Conservation (phyloP, 2,888 invertebrate genomes). For the Dryobota labecula region DNA sequence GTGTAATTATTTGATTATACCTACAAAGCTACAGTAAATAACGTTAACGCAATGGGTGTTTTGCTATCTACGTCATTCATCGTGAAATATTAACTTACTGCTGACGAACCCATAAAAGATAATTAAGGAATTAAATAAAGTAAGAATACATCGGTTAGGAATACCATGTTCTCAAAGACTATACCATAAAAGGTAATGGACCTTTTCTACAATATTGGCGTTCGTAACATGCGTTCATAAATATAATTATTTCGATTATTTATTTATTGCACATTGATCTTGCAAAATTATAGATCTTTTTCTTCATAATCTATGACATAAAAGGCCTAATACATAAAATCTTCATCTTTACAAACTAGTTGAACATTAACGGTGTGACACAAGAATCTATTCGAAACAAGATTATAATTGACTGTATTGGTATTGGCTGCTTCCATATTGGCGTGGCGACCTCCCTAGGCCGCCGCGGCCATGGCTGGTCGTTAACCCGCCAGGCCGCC, state of each 20-base stretch:
- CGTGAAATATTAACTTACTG: conserved; percentile 18
- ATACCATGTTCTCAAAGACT: not conserved
- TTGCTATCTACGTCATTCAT: conserved; percentile 29
- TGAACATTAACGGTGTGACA: conserved; percentile 30
- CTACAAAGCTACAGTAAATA: conserved; percentile 29
- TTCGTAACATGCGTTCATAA: not conserved
- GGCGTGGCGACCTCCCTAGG: conserved; percentile 77
- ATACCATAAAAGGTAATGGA: too few species aligned
- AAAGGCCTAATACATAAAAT: conserved; percentile 20
- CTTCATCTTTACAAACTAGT: conserved; percentile 16
- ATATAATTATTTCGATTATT: not conserved
- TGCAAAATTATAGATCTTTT: not conserved
- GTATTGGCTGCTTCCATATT: conserved; percentile 69
- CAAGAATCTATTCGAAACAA: conserved; percentile 45
- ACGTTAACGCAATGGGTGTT: conserved; percentile 24
- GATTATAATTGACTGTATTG: conserved; percentile 61
- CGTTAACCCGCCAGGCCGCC: conserved; percentile 81
- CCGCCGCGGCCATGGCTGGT: conserved; percentile 82
- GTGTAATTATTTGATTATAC: conserved; percentile 49
- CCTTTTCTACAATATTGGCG: not conserved
- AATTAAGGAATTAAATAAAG: not conserved
- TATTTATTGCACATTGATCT: too few species aligned
- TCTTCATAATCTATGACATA: conserved; percentile 5
- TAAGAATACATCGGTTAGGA: not conserved
- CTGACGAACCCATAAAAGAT: conserved; percentile 14